Evolutionary conservation across 2,113 vertebrate species (phyloP), one percentile per base, ranked within the genome.

Genomic region (Protomyctophum bolini): DNA sequence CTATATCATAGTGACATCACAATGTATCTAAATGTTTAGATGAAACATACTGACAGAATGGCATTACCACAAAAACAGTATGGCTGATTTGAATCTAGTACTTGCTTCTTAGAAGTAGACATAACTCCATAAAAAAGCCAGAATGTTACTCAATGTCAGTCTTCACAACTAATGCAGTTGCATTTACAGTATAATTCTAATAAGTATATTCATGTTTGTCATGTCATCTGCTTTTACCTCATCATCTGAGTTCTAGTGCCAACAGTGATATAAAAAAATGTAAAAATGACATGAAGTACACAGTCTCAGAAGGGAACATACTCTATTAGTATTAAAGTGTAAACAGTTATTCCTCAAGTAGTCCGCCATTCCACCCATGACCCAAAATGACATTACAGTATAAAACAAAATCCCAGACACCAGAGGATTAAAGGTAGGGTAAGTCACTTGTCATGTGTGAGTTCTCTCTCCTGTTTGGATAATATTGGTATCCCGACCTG

Each of bases 41-140:
- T 58, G 55, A 21, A 57, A 7, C 21, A 57, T 21, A 33, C 21
- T 5, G 57, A 10, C 57, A 28, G 57, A 54, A 54, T 29, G 57
- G 6, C 57, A 29, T 29, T 58, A 58, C 9, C 57, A 58, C 29
- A 6, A 10, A 58, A 73, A 67, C 10, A 7, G 14, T 45, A 1
- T 14, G 72, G 72, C 80, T 83, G 66, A 73, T 82, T 55, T 55
- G 6, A 56, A 49, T 54, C 58, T 57, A 8, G 12, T 49, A 8
- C 28, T 28, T 8, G 14, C 33, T 41, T 28, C 56, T 28, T 58
- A 41, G 56, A 58, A 15, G 56, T 58, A 58, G 56, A 58, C 56
- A 58, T 10, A 58, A 28, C 14, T 15, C 21, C 14, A 58, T 28
- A 8, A 21, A 28, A 58, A 14, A 58, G 33, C 33, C 33, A 41